phyloP scores from a whole-genome alignment of 2,113 vertebrate species.

The Mesoclemmys tuberculata region DNA sequence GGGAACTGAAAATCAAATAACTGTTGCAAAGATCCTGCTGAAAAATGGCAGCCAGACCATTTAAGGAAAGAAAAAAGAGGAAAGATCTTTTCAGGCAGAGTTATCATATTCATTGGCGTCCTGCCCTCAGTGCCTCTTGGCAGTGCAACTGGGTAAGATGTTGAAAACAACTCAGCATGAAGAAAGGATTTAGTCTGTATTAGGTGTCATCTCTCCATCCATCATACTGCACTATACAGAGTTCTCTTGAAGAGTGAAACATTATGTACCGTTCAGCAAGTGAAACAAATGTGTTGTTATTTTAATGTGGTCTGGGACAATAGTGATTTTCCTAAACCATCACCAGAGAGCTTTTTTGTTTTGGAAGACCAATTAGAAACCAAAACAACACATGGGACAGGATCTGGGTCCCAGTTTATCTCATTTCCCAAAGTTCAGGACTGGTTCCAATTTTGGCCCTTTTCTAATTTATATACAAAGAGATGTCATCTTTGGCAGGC shows the following conservation, averaged over 20 bases:
- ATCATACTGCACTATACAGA: not conserved
- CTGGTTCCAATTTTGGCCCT: not conserved
- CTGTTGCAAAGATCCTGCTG: conserved; percentile 32
- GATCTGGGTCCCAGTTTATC: not conserved
- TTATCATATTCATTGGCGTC: not conserved
- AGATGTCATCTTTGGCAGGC: not conserved
- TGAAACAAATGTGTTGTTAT: not conserved
- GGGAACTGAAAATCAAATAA: conserved; percentile 1
- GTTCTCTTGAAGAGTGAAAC: not conserved
- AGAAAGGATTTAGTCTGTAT: not conserved
- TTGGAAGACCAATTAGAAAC: not conserved
- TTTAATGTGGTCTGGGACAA: not conserved
- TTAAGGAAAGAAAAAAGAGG: not conserved
- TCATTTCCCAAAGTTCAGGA: not conserved
- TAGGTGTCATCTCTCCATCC: not conserved
- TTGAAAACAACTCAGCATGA: not conserved
- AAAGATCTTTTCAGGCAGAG: rapidly evolving
- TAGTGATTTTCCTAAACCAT: not conserved
- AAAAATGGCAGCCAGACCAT: not conserved
- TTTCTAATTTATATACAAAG: not conserved
- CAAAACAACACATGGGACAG: not conserved
- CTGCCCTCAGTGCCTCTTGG: rapidly evolving
- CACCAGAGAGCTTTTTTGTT: not conserved
- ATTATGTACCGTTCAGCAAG: not conserved
- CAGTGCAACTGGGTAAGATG: rapidly evolving